phyloP scores from a whole-genome alignment of 2,113 vertebrate genomes.

The Charadrius vociferus region DNA sequence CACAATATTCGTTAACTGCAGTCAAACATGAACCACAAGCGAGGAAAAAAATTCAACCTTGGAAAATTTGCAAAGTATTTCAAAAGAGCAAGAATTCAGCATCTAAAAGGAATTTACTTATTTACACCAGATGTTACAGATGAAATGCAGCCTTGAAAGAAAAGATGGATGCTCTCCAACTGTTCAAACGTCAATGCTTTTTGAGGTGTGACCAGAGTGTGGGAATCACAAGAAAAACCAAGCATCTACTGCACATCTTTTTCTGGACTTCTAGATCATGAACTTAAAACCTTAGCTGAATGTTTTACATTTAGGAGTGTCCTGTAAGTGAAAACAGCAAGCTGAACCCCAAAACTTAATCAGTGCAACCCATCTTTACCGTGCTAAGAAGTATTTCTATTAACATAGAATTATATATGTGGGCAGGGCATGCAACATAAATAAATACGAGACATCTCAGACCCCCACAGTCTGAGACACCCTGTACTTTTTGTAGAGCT shows the following conservation, averaged over 20 bases:
- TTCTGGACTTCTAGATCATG: neutral
- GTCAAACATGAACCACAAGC: neutral
- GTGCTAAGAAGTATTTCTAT: neutral
- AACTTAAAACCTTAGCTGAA: neutral
- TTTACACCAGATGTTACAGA: conserved; percentile 36
- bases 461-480: accelerated
- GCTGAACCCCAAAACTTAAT: neutral
- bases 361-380: neutral
- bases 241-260: neutral
- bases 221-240: neutral
- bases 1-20: neutral
- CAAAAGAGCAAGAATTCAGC: neutral
- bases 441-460: neutral
- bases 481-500: neutral
- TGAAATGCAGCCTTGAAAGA: neutral
- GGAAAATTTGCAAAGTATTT: conserved; percentile 11
- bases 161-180: neutral
- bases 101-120: conserved; percentile 20
- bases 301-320: neutral
- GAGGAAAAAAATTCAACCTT: neutral
- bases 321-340: neutral
- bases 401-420: neutral
- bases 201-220: neutral
- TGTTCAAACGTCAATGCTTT: neutral
- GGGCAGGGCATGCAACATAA: neutral